These are phyloP conservation scores for Brenthis daphne DNA, from an alignment of 2,888 invertebrate species.

Conservation along the genomic window DNA sequence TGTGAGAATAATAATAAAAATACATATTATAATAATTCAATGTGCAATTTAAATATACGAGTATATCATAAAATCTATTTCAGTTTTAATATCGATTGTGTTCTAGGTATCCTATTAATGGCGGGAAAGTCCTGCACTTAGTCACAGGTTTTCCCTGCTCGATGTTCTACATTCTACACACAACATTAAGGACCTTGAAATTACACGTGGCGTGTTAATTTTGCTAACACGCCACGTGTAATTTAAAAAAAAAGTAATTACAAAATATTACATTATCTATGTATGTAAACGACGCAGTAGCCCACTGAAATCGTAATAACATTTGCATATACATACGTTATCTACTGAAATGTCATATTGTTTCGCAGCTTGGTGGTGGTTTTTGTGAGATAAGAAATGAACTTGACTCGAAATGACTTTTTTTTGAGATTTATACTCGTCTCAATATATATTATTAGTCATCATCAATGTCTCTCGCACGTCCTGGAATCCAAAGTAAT, in stretches of 20 bases:
- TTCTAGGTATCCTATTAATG: constrained; percentile 35
- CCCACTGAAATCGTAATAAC: constrained; percentile 1
- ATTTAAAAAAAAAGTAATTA: neutral
- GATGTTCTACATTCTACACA: constrained; percentile 27
- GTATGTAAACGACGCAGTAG: constrained; percentile 9
- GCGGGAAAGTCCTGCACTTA: constrained; percentile 45
- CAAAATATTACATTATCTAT: constrained; percentile 16
- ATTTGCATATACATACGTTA: neutral
- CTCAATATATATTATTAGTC: too few relatives aligned
- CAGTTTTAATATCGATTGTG: constrained; percentile 7
- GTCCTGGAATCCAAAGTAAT: too few relatives aligned
- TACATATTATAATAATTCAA: neutral
- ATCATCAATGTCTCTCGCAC: too few relatives aligned
- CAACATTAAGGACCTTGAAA: constrained; percentile 33
- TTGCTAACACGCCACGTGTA: neutral
- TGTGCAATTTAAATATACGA: neutral
- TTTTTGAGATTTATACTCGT: too few relatives aligned
- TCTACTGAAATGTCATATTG: too few relatives aligned
- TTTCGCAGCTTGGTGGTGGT: too few relatives aligned
- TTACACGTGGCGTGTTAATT: constrained; percentile 14
- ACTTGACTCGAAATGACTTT: too few relatives aligned
- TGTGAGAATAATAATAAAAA: too few relatives aligned
- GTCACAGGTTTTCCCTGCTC: constrained; percentile 54
- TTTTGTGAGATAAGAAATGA: too few relatives aligned
- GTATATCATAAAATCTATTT: constrained; percentile 1